Base-by-base conservation (phyloP, 1,140 invertebrate species). In the Drosophila trapezifrons region DNA sequence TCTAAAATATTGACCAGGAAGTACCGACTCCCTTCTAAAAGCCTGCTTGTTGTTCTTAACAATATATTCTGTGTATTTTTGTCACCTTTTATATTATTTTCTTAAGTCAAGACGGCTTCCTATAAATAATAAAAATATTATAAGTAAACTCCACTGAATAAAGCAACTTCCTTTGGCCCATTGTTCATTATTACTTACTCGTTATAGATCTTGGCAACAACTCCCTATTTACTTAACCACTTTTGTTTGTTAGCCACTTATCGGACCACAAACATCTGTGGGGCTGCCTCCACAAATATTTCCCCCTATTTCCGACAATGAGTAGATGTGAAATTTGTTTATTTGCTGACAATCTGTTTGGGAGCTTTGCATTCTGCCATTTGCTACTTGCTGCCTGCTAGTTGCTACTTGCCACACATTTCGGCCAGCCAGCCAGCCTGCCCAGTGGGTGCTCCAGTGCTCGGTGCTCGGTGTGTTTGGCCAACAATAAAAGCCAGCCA, bases 401-500 rank as follows among this genome's bases (percentile, higher is more conserved):
- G 20, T 29, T 27, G 66, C 46, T 32, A 59, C 70, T 73, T 63
- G 57, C 70, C 57, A 73, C 70, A 73, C 25, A 47, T 45, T 47
- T 54, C 35, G 69, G 56, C 71, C 71, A 62, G 66, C 46, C 22
- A 47, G 17, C 40, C 43, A 47, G 47, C 47, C 29, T 52, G 27
- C 37, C 70, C 40, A 72, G 70, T 64, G 70, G 47, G 57, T 71
- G 57, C 71, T 49, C 56, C 63, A 35, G 43, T 51, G 32, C 64
- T 46, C 45, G 12, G 37, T 32, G 52, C 43, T 45, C 58, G 18
- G 25, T 29, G 27, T 74, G 71, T 74, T 74, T 74, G 69, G 58
- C 72, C 43, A 75, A 75, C 72, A 75, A 75, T 75, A 59, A 72
- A 55, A 75, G 38, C 27, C 71, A 75, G 45, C 70, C 73, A 76